Evolutionary conservation across 2,797 vertebrate genomes (phyloP).

Genomic region (Orestias chungarensis): DNA sequence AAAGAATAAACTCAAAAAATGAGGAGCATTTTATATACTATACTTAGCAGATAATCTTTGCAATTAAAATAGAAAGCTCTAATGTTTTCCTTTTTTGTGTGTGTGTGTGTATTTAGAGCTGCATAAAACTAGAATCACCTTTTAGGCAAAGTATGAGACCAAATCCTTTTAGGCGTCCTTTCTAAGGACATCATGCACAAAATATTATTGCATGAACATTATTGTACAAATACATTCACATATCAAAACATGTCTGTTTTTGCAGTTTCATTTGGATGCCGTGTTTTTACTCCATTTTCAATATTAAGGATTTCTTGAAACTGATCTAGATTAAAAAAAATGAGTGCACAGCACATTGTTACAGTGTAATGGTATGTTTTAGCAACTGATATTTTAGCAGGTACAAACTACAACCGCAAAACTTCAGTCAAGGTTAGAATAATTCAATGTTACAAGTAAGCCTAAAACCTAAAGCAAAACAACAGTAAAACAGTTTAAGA

Average conservation of each 20-base stretch:
- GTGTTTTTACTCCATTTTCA: slow-evolving; percentile 7
- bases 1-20: not conserved
- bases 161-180: slow-evolving; percentile 5
- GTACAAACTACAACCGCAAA: too few relatives aligned
- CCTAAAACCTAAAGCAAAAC: not conserved
- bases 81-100: too few relatives aligned
- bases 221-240: not conserved
- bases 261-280: slow-evolving; percentile 1
- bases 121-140: slow-evolving; percentile 3
- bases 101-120: not conserved
- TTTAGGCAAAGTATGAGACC: not conserved
- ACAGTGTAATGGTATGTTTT: not conserved
- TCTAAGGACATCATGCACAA: slow-evolving; percentile 53
- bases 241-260: slow-evolving; percentile 6
- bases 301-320: slow-evolving; percentile 13
- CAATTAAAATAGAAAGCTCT: slow-evolving; percentile 6
- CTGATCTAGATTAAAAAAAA: slow-evolving; percentile 3
- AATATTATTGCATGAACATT: not conserved
- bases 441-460: not conserved
- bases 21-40: slow-evolving; percentile 3
- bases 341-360: not conserved
- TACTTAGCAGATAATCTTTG: slow-evolving; percentile 10
- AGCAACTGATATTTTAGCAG: not conserved
- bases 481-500: not conserved
- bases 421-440: too few relatives aligned